A percentile compares a stretch with the other conserved stretches of the same genome.
phyloP scores from a whole-genome alignment of 2,113 vertebrate genomes.

The Cichladusa arquata region DNA sequence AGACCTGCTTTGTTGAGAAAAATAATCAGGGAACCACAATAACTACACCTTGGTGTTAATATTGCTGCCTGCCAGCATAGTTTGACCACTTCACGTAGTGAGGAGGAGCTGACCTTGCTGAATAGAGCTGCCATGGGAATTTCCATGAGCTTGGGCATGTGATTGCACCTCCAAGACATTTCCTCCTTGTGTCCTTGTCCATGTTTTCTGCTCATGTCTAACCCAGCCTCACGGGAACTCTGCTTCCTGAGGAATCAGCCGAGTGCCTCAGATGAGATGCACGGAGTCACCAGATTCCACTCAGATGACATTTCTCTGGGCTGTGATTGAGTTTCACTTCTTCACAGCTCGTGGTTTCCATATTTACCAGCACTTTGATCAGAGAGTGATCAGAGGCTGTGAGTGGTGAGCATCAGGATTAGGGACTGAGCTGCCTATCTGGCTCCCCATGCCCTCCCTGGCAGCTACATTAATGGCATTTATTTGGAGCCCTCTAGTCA shows the following conservation, averaged over 20 bases:
- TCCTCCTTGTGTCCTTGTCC: background rate
- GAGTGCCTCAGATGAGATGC: background rate
- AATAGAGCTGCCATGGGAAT: background rate
- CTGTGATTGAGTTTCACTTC: background rate
- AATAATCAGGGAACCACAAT: background rate
- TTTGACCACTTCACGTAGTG: background rate
- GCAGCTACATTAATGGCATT: background rate
- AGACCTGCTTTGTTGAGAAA: background rate
- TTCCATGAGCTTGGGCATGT: background rate
- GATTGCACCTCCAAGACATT: background rate
- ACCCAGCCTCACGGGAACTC: background rate
- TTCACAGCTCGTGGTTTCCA: slow-evolving; percentile 25
- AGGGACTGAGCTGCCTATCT: background rate
- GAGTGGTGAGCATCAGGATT: background rate
- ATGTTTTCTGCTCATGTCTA: background rate
- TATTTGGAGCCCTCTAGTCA: slow-evolving; percentile 4
- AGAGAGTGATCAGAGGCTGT: background rate
- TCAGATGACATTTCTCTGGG: background rate
- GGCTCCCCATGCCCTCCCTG: background rate
- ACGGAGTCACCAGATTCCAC: background rate
- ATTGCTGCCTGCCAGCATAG: background rate
- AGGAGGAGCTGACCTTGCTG: background rate
- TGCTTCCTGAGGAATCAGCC: background rate
- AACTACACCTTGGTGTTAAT: background rate
- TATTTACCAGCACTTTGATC: background rate